phyloP scores from a whole-genome alignment of 2,888 invertebrate genomes.

The Caenorhabditis sinica region DNA sequence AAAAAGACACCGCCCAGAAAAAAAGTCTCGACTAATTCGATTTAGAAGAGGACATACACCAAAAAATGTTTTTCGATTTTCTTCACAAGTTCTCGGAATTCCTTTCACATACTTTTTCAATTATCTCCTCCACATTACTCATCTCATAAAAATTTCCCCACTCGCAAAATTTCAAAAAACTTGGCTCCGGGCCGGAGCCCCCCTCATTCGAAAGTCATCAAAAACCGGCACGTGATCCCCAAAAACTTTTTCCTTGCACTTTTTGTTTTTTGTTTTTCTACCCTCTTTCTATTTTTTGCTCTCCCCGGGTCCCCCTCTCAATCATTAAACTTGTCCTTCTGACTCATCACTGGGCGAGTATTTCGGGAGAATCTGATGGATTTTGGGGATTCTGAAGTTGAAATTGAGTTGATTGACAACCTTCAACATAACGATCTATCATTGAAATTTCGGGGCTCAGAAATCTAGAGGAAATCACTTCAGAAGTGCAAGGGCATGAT shows the following conservation, averaged over 20 bases:
- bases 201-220: neutral
- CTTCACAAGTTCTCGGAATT: too few relatives aligned
- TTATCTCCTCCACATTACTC: neutral
- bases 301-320: neutral
- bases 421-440: neutral
- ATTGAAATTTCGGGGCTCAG: too few relatives aligned
- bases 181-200: too few relatives aligned
- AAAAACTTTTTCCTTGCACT: neutral
- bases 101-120: neutral
- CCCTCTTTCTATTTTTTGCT: conserved; percentile 11
- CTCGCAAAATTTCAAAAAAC: too few relatives aligned
- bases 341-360: neutral
- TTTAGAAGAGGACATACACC: too few relatives aligned
- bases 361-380: neutral
- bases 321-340: neutral
- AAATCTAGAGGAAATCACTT: too few relatives aligned
- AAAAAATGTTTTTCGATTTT: too few relatives aligned
- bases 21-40: too few relatives aligned
- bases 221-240: neutral
- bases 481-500: too few relatives aligned
- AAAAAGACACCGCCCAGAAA: too few relatives aligned
- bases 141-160: neutral
- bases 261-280: conserved; percentile 11
- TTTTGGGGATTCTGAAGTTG: neutral
- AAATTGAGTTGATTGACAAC: neutral